Percentiles rank a stretch among this genome's conserved stretches.
Conservation (phyloP, 2,113 vertebrate genomes). For the Neotragus moschatus region DNA sequence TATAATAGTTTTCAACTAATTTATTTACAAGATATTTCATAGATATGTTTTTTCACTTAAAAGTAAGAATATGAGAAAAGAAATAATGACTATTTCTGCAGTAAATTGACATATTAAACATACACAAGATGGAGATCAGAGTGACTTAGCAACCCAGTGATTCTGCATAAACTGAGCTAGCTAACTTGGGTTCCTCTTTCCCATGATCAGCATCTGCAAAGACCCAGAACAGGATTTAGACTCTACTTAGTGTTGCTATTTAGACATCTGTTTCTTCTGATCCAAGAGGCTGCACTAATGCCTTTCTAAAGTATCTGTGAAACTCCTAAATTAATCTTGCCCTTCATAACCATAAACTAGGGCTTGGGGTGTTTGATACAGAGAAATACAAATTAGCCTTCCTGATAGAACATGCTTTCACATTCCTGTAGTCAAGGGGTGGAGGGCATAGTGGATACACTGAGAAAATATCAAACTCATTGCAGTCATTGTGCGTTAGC, state of each 20-base stretch:
- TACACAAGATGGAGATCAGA: not conserved
- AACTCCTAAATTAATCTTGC: conserved; percentile 36
- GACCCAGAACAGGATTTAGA: conserved; percentile 26
- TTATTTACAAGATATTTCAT: conserved; percentile 8
- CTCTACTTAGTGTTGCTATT: conserved; percentile 15
- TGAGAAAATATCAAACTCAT: not conserved
- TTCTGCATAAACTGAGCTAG: not conserved
- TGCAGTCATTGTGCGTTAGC: not conserved
- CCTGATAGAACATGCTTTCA: not conserved
- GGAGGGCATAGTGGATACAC: not conserved
- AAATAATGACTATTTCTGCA: not conserved
- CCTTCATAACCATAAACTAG: not conserved
- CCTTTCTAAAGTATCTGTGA: conserved; percentile 49
- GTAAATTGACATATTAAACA: not conserved
- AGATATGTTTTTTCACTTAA: not conserved
- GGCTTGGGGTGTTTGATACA: not conserved
- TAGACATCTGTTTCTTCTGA: not conserved
- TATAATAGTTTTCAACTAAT: not conserved
- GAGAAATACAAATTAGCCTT: conserved; percentile 21
- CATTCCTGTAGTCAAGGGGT: not conserved
- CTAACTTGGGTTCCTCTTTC: conserved; percentile 27
- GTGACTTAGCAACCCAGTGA: not conserved
- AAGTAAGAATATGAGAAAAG: not conserved
- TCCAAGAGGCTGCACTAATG: not conserved
- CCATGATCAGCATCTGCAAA: not conserved